These are phyloP conservation scores for Zaprionus nigranus DNA, from an alignment of 1,140 invertebrate species.

Conservation along the genomic window DNA sequence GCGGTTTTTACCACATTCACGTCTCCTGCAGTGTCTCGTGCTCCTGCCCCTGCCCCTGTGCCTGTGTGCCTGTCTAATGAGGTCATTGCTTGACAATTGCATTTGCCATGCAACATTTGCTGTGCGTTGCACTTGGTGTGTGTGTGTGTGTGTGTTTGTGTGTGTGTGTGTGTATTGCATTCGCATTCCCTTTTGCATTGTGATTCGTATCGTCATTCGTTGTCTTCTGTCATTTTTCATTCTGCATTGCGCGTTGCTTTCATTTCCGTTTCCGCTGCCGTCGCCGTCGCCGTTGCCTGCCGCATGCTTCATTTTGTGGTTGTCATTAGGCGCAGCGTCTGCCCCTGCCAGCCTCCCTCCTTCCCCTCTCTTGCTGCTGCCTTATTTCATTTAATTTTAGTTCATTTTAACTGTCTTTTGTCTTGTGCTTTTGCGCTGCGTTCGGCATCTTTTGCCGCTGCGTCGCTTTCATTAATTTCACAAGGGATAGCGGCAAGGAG, in stretches of 20 bases:
- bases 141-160: slow-evolving; percentile 31
- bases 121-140: slow-evolving; percentile 41
- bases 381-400: slow-evolving; percentile 82
- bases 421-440: slow-evolving; percentile 74
- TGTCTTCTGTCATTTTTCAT: slow-evolving; percentile 58
- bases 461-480: slow-evolving; percentile 59
- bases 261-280: slow-evolving; percentile 48
- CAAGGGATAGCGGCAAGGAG: not conserved
- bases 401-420: slow-evolving; percentile 82
- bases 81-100: slow-evolving; percentile 82
- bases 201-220: slow-evolving; percentile 44
- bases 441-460: slow-evolving; percentile 73
- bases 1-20: slow-evolving; percentile 50
- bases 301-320: slow-evolving; percentile 49
- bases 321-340: slow-evolving; percentile 82
- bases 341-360: not conserved
- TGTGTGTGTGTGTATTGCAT: slow-evolving; percentile 20
- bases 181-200: slow-evolving; percentile 36
- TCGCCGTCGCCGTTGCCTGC: not conserved
- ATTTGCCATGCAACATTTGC: slow-evolving; percentile 78
- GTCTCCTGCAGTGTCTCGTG: not conserved
- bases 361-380: not conserved
- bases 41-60: slow-evolving; percentile 5
- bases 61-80: slow-evolving; percentile 60
- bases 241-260: slow-evolving; percentile 56